Conservation (phyloP, 2,797 vertebrate species). For the Crocodylus rhombifer region DNA sequence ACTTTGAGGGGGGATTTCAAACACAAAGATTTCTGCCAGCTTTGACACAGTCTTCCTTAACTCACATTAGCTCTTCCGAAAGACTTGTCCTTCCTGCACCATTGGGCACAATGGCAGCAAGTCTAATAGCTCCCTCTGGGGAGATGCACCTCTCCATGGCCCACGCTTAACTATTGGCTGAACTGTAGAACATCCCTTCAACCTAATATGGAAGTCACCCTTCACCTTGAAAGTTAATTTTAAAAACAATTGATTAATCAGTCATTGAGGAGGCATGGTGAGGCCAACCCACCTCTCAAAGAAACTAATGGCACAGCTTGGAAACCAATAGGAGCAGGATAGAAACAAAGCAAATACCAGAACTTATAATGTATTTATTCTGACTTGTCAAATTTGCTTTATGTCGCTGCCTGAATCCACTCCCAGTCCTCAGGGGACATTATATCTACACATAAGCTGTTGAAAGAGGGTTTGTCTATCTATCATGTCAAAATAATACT, state of each 20-base stretch:
- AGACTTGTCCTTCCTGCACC: not conserved
- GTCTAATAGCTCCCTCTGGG: not conserved
- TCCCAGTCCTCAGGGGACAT: not conserved
- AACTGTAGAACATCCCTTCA: not conserved
- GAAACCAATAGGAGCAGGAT: not conserved
- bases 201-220: not conserved
- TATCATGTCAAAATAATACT: not conserved
- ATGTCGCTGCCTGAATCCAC: not conserved
- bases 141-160: not conserved
- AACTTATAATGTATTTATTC: not conserved
- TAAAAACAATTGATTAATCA: not conserved
- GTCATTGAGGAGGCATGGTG: not conserved
- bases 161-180: not conserved
- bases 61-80: not conserved
- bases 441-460: accelerated
- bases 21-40: not conserved
- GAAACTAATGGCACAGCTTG: not conserved
- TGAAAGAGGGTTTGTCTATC: not conserved
- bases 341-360: not conserved
- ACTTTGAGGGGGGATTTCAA: not conserved
- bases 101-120: not conserved
- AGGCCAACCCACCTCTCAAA: not conserved
- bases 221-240: not conserved
- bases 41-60: not conserved
- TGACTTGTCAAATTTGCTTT: not conserved